A percentile compares a stretch with the other conserved stretches of the same genome.
These are phyloP conservation scores for Drosophila gunungcola DNA, from an alignment of 1,140 invertebrate species.

Conservation along the genomic window DNA sequence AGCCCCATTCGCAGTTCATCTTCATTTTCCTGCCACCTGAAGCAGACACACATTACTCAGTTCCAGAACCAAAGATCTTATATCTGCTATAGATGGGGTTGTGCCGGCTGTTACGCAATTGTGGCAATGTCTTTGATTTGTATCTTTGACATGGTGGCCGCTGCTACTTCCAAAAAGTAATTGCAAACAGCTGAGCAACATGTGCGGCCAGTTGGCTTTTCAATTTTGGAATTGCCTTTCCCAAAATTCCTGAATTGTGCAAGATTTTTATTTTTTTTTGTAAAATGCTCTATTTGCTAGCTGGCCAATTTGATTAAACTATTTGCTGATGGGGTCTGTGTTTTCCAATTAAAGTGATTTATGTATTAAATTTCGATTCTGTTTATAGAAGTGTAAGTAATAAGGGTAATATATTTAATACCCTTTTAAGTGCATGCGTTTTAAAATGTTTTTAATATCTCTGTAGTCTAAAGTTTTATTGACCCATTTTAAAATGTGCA, in stretches of 20 bases:
- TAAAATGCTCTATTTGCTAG: constrained; percentile 23
- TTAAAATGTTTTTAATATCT: too few relatives aligned
- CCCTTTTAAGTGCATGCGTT: too few relatives aligned
- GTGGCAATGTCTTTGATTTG: constrained; percentile 70
- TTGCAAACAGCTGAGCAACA: constrained; percentile 78
- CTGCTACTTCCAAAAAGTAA: constrained; percentile 48
- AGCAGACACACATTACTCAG: constrained; percentile 29
- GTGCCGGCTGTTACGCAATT: constrained; percentile 59
- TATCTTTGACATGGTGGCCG: constrained; percentile 36
- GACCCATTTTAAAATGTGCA: too few relatives aligned
- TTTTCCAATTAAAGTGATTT: background rate
- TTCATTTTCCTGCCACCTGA: constrained; percentile 58
- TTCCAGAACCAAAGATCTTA: constrained; percentile 22
- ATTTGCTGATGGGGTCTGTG: background rate
- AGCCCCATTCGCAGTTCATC: constrained; percentile 40
- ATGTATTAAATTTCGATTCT: background rate
- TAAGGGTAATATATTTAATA: too few relatives aligned
- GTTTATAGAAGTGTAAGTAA: too few relatives aligned
- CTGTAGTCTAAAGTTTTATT: too few relatives aligned
- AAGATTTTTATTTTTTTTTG: constrained; percentile 3
- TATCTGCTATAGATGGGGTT: background rate
- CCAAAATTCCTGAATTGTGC: constrained; percentile 37
- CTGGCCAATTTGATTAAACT: constrained; percentile 12
- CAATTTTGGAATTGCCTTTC: constrained; percentile 30
- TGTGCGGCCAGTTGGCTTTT: constrained; percentile 57